phyloP scores from a whole-genome alignment of 2,888 invertebrate species.

The Drosophila eohydei region DNA sequence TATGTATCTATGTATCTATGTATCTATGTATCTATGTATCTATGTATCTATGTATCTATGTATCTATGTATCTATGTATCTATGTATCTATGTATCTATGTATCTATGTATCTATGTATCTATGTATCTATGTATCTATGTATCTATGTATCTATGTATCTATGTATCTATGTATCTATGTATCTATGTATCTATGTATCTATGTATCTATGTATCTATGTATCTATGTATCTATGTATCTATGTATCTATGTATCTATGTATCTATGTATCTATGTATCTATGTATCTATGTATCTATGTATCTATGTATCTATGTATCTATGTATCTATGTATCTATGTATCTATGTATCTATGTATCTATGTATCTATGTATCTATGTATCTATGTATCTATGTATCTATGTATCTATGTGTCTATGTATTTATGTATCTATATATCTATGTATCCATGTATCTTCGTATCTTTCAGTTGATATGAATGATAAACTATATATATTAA shows the following conservation, averaged over 20 bases:
- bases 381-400: too few species aligned
- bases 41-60: background rate
- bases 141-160: background rate
- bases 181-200: background rate
- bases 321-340: background rate
- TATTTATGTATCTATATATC: too few species aligned
- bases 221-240: background rate
- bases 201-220: background rate
- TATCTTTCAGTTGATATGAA: too few species aligned
- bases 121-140: background rate
- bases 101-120: background rate
- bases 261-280: background rate
- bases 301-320: background rate
- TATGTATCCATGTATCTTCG: too few species aligned
- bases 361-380: background rate
- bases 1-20: background rate
- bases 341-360: background rate
- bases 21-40: background rate
- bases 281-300: background rate
- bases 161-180: background rate
- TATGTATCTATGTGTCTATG: too few species aligned
- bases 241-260: background rate
- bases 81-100: background rate
- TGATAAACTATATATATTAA: too few species aligned
- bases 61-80: slow-evolving; percentile 2